Evolutionary conservation across 2,113 vertebrate species (phyloP).

Genomic region (Condylura cristata): DNA sequence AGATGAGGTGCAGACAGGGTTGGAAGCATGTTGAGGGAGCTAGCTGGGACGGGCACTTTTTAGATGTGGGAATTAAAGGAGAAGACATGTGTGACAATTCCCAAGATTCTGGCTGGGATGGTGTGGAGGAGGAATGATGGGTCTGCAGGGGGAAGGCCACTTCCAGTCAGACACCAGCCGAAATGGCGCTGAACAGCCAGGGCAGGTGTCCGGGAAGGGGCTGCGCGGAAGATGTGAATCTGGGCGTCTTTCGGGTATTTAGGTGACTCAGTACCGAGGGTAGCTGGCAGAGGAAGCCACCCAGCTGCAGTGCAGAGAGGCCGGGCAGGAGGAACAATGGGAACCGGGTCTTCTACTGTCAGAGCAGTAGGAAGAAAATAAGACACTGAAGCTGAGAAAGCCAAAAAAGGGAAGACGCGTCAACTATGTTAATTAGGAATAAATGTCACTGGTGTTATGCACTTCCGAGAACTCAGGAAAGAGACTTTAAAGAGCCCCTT

Average conservation of each 20-base stretch:
- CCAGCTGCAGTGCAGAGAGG: background rate
- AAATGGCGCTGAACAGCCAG: background rate
- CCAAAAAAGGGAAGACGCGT: background rate
- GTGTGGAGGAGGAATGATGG: background rate
- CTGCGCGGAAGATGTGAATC: background rate
- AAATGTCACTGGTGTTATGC: background rate
- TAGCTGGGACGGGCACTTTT: background rate
- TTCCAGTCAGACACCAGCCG: background rate
- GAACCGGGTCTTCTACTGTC: background rate
- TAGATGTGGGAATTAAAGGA: background rate
- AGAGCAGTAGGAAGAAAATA: background rate
- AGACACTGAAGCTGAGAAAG: background rate
- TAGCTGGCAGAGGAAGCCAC: background rate
- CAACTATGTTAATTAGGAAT: background rate
- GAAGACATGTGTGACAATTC: background rate
- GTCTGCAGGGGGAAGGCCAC: background rate
- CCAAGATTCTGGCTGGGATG: background rate
- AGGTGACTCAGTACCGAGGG: background rate
- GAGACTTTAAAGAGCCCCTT: background rate
- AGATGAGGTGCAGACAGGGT: background rate
- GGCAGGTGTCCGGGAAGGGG: background rate
- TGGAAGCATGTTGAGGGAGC: background rate
- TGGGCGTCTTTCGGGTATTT: background rate
- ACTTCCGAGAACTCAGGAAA: slow-evolving; percentile 19
- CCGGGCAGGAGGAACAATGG: background rate